Evolutionary conservation across 2,888 invertebrate genomes (phyloP).

Genomic region (Coelinius sp.): DNA sequence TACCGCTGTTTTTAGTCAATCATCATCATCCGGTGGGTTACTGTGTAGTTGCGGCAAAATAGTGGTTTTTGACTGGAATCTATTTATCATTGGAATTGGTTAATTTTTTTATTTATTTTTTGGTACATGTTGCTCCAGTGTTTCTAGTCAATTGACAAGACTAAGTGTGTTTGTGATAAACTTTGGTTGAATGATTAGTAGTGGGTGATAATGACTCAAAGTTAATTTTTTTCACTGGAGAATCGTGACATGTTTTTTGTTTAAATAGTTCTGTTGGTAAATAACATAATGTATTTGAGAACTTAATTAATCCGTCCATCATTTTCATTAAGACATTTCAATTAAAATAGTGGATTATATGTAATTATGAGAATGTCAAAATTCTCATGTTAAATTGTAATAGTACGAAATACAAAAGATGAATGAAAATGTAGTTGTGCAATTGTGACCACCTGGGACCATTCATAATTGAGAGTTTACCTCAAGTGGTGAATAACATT

Average conservation of each 20-base stretch:
- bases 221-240: too few relatives aligned
- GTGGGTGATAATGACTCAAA: background rate
- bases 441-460: background rate
- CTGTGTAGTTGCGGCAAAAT: background rate
- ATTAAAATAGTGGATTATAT: background rate
- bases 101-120: background rate
- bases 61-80: background rate
- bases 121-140: background rate
- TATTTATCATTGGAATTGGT: background rate
- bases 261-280: too few relatives aligned
- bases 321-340: background rate
- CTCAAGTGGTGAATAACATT: background rate
- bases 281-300: background rate
- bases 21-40: conserved; percentile 19
- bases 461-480: background rate
- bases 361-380: background rate
- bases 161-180: background rate
- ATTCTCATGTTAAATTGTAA: background rate
- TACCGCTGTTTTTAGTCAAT: conserved; percentile 33
- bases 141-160: background rate
- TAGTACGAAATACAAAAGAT: background rate
- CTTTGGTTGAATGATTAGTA: background rate
- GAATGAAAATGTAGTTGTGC: conserved; percentile 11
- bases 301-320: background rate
- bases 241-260: too few relatives aligned